A percentile compares a stretch with the other conserved stretches of the same genome.
phyloP scores from a whole-genome alignment of 2,888 invertebrate species.

The Stenotaenia linearis region DNA sequence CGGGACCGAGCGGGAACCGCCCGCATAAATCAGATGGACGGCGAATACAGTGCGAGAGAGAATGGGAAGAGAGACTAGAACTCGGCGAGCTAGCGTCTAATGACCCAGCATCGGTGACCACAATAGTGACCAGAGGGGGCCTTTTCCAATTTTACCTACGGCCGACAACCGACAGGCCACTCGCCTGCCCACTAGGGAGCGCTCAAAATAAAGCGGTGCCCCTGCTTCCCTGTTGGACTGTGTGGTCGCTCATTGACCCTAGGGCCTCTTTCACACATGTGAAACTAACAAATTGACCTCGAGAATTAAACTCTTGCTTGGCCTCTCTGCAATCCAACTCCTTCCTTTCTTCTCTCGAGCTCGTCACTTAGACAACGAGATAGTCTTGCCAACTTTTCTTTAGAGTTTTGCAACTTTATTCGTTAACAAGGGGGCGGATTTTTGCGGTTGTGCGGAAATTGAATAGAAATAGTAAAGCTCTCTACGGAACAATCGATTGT shows the following conservation, averaged over 20 bases:
- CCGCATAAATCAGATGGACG: conserved; percentile 18
- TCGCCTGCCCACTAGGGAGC: neutral
- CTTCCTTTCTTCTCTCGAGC: neutral
- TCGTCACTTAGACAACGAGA: conserved; percentile 1
- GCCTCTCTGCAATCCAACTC: neutral
- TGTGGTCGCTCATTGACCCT: conserved; percentile 17
- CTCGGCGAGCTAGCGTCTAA: conserved; percentile 5
- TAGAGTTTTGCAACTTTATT: neutral
- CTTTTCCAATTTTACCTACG: conserved; percentile 15
- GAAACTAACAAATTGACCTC: conserved; percentile 17
- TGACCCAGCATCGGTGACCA: conserved; percentile 26
- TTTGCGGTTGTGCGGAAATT: neutral
- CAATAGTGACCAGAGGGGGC: conserved; percentile 23
- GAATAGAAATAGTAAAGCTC: neutral
- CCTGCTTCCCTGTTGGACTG: conserved; percentile 21
- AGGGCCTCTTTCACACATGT: conserved; percentile 24
- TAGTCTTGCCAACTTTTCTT: conserved; percentile 5
- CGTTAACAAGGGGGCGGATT: neutral
- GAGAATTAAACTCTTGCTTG: conserved; percentile 12
- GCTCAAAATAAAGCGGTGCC: conserved; percentile 26
- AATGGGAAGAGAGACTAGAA: conserved; percentile 1
- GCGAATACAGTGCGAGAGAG: neutral
- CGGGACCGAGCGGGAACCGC: conserved; percentile 26
- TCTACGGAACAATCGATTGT: neutral
- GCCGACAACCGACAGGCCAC: conserved; percentile 19